phyloP scores from a whole-genome alignment of 1,140 invertebrate genomes.

The Wiebesia pumilae region DNA sequence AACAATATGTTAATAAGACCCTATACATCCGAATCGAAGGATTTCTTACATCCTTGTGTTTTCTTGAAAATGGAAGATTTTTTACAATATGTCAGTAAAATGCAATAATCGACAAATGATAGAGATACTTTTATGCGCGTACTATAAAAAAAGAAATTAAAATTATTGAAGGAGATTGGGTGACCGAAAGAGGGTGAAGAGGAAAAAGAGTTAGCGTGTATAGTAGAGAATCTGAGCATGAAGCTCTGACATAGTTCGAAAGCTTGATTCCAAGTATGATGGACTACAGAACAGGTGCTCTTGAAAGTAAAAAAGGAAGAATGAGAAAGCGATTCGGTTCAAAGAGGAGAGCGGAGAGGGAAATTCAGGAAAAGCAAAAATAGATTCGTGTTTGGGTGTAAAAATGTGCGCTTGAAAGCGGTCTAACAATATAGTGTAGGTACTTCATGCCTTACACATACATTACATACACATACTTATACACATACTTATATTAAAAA shows the following conservation, averaged over 20 bases:
- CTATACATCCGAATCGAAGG: no score
- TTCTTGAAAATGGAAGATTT: no score
- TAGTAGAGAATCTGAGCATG: not conserved
- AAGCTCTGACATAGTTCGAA: not conserved
- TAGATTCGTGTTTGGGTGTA: not conserved
- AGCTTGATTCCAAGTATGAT: conserved; percentile 14
- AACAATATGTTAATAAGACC: no score
- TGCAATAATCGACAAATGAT: not conserved
- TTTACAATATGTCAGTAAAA: no score
- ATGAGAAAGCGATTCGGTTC: no score
- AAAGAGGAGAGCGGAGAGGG: no score
- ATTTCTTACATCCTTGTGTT: no score
- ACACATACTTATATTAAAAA: not conserved
- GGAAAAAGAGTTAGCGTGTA: not conserved
- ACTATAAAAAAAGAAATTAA: not conserved
- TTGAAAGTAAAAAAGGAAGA: not conserved
- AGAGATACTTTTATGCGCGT: not conserved
- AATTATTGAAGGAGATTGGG: not conserved
- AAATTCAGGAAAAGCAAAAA: conserved; percentile 29
- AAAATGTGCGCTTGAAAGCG: no score
- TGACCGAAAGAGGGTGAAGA: not conserved
- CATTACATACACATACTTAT: not conserved
- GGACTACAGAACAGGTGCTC: conserved; percentile 42
- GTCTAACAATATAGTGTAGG: no score
- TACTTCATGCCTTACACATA: not conserved